Conservation (phyloP, 2,113 vertebrate species). For the Struthio camelus region DNA sequence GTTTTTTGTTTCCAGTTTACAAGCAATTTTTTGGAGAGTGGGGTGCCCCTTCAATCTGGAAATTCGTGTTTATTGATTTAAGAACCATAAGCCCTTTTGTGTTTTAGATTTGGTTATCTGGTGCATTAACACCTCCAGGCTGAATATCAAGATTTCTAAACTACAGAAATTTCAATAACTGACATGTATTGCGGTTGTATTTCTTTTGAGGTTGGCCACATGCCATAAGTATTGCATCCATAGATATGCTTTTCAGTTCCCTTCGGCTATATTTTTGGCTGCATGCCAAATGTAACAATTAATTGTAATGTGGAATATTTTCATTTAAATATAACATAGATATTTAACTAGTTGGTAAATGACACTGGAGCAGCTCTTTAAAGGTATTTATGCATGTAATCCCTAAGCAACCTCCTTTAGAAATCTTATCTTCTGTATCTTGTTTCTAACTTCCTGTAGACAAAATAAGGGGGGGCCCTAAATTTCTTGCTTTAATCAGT, state of each 20-base stretch:
- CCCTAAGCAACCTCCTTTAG: conserved; percentile 35
- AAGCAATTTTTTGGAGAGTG: neutral
- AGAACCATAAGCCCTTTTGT: neutral
- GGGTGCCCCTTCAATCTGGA: neutral
- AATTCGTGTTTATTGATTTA: neutral
- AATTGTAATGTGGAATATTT: conserved; percentile 3
- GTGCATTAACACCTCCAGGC: neutral
- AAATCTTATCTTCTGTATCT: conserved; percentile 11
- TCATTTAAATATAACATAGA: conserved; percentile 5
- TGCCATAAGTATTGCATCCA: conserved; percentile 2
- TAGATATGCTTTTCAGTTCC: neutral
- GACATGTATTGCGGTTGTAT: conserved; percentile 13
- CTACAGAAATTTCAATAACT: conserved; percentile 28
- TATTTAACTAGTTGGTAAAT: neutral
- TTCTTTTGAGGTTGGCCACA: neutral
- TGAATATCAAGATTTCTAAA: conserved; percentile 40
- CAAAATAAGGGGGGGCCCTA: conserved; percentile 7
- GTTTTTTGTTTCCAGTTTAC: neutral
- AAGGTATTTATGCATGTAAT: conserved; percentile 3
- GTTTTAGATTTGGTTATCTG: neutral
- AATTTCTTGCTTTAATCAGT: conserved; percentile 24
- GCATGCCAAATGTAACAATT: conserved; percentile 24
- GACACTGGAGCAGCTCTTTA: neutral
- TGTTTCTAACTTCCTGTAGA: conserved; percentile 32
- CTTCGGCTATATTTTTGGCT: conserved; percentile 20